Base-by-base conservation (phyloP, 1,140 invertebrate genomes). In the Drosophila pachea region DNA sequence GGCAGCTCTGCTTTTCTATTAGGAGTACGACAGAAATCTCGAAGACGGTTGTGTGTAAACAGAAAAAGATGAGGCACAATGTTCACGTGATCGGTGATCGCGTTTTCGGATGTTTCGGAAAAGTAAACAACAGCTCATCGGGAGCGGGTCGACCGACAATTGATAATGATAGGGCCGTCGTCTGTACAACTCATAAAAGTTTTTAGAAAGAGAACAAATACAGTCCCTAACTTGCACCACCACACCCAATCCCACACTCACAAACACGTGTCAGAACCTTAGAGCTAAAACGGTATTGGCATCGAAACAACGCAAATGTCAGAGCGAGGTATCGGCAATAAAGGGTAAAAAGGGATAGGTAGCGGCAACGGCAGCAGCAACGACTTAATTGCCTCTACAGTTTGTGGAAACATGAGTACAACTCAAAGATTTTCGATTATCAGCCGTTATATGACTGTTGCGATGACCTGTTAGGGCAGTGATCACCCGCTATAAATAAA, bases 61-160 rank as follows among this genome's bases (percentile, higher is more conserved):
- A 12, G 33, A 50, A 5, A 16, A 11, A 40, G n/a, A 35, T 33
- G 29, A 42, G 35, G 16, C 42, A 35, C 9, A 42, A 33, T 54
- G 42, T 82, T 81, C 78, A 81, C 78, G 74, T 81, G 78, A 82
- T 78, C 62, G 54, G 42, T 47, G 11, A 40, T 71, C 77, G 58
- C 77, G 68, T 82, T 70, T 52, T 35, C 63, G 49, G 54, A 60
- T 72, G 53, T 50, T 52, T 64, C 73, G 77, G 73, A 77, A 79
- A 66, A 22, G 22, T 22, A 22, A 61, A 61, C 16, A 58, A 47
- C 43, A 36, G 52, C 2, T n/a, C 22, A 47, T 5, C 54, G 64
- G 52, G 48, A 22, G 12, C 33, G 32, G 36, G 40, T 68, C 64
- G 73, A 55, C 76, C 76, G 59, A 29, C 71, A 52, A 36, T 40